Evolutionary conservation across 1,140 invertebrate genomes (phyloP), one percentile per base, ranked within the genome.

Genomic region (Drosophila hydei): DNA sequence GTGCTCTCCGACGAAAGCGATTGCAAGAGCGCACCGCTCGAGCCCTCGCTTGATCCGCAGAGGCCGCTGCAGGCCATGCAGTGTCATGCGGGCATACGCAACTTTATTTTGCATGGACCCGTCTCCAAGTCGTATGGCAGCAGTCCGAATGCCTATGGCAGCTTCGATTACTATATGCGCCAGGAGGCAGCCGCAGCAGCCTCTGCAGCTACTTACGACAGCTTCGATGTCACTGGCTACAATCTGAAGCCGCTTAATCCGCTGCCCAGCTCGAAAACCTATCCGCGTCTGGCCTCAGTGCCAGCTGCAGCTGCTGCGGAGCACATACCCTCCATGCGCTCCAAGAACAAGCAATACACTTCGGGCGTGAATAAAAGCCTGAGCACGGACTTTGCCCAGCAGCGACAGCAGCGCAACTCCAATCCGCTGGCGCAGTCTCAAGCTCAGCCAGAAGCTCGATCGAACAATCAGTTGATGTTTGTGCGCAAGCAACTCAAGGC

Each of bases 1-100:
- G 94, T 97, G 30, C 81, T 96, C 3, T 96, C 95, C 0, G 96
- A 96, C 90, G 96, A 96, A 59, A 96, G 95, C 1, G 95, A 96
- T 79, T 95, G 95, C 9, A 96, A 96, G 89, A 95, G 95, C 40
- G 95, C 95, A 1, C 95, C 95, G 0, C 88, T 96, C 21, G 95
- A 96, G 91, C 94, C 94, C 91, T 85, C 95, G 1, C 95, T 95
- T 58, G 93, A 94, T 75, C 92, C 92, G 30, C 76, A 79, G 36
- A 72, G 68, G 0, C 74, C 69, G 0, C 8, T 74, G n/a, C 70
- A 74, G 4, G 55, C 70, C 1, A 67, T 84, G 72, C 77, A 91
- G 45, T 77, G 88, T 1, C 89, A 91, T 56, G 79, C 81, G 33
- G 87, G 89, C 63, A 89, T 91, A 58, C 69, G 89, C 1, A 91